These are phyloP conservation scores for Lasiommata megera DNA, from an alignment of 2,888 invertebrate genomes.

Conservation along the genomic window DNA sequence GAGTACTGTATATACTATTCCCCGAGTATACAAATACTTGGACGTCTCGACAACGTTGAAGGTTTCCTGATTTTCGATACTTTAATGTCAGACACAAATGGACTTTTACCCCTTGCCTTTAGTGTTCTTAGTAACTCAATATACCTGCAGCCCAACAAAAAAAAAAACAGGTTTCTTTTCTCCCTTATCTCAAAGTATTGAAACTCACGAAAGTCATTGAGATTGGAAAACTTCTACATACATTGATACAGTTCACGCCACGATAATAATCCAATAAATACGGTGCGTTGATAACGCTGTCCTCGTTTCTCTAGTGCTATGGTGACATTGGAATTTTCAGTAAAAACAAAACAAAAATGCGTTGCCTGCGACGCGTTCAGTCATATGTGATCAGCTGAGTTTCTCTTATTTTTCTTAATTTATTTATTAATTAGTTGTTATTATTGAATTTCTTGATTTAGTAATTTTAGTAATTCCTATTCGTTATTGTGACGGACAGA, in stretches of 20 bases:
- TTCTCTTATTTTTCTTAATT: not conserved
- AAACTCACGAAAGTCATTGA: not conserved
- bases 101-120: no score
- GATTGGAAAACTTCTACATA: not conserved
- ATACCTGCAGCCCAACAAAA: no score
- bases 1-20: not conserved
- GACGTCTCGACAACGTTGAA: not conserved
- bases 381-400: not conserved
- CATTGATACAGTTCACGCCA: not conserved
- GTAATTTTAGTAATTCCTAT: constrained; percentile 2
- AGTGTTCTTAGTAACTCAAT: no score
- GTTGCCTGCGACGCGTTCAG: not conserved
- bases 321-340: not conserved
- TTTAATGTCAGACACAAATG: no score
- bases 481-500: constrained; percentile 17
- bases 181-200: not conserved
- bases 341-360: not conserved
- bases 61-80: no score
- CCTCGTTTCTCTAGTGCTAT: no score
- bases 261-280: not conserved
- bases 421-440: constrained; percentile 8
- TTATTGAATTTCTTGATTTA: not conserved
- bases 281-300: not conserved
- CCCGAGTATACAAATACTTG: not conserved
- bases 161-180: no score